Evolutionary conservation across 2,797 vertebrate species (phyloP).

Genomic region (Cirrhinus mrigala): DNA sequence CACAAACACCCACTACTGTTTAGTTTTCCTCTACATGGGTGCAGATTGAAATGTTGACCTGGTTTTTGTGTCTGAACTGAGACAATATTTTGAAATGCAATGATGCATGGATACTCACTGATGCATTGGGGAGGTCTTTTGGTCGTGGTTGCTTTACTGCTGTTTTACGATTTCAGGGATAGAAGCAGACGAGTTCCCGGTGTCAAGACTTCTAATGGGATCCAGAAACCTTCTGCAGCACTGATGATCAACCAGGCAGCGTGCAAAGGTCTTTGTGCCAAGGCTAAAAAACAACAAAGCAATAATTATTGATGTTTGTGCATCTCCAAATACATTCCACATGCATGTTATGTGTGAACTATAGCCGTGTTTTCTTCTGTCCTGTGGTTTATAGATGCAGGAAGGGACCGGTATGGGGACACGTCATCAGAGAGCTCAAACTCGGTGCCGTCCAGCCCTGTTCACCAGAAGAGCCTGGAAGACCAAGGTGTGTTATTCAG

Average conservation of each 20-base stretch:
- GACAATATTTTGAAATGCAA: background rate
- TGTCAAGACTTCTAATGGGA: constrained; percentile 75
- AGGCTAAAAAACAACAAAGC: background rate
- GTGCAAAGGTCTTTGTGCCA: constrained; percentile 74
- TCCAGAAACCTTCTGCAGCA: constrained; percentile 72
- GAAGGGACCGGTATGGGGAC: constrained; percentile 85
- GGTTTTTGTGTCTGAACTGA: background rate
- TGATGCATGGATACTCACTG: background rate
- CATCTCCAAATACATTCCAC: background rate
- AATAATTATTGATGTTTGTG: background rate
- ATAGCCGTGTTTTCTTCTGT: background rate
- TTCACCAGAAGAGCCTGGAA: constrained; percentile 85
- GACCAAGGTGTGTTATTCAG: constrained; percentile 77
- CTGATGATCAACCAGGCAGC: constrained; percentile 72
- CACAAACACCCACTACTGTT: background rate
- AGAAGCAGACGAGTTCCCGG: constrained; percentile 76
- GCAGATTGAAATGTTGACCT: background rate
- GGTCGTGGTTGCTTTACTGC: background rate
- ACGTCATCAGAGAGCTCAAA: constrained; percentile 90
- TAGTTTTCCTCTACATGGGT: background rate
- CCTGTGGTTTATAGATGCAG: constrained; percentile 76
- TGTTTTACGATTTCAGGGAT: constrained; percentile 72
- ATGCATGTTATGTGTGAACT: background rate
- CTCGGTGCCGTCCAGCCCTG: constrained; percentile 85
- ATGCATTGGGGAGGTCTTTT: background rate